Evolutionary conservation across 2,888 invertebrate genomes (phyloP), one percentile per base, ranked within the genome.

Genomic region (Caenorhabditis wallacei): DNA sequence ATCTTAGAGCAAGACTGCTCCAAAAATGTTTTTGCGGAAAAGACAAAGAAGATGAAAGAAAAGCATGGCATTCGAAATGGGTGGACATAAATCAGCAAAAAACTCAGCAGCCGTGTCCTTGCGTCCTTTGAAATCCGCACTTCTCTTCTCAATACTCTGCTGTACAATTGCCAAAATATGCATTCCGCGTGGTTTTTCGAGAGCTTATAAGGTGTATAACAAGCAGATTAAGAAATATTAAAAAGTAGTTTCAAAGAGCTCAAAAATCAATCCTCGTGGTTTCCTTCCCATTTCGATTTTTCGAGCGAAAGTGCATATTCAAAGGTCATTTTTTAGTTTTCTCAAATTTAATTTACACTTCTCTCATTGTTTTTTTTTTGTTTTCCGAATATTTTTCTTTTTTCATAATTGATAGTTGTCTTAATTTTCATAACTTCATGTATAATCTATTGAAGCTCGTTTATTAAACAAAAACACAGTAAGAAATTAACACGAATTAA

Each of bases 41-140:
- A 20, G 13, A 48, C 46, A 35, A 64, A 35, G 46, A 56, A 66
- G 48, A 13, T 11, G 51, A 37, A 16, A 37, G 37, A 22, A 53
- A 61, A 24, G 8, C 46, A 35, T 20, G 74, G 16, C 46, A 35
- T 48, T 64, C 46, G 30, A 24, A 66, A 75, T 75, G 66, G 57
- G 59, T 46, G 66, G 66, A 56, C 57, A 74, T 74, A 74, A 74
- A 74, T 74, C 74, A 74, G 64, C 64, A 64, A 74, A 74, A 66
- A 64, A 74, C 64, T 63, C 63, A 26, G 72, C 59, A 63, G 61
- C 46, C 48, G 53, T 53, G 40, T 61, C 72, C 56, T 63, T 53
- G 53, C 64, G 54, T 74, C 68, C 40, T 69, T 59, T 51, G 57
- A 57, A 57, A 57, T 37, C 37, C 24, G 22, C 46, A 51, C 51